phyloP scores from a whole-genome alignment of 2,113 vertebrate genomes.

The Cololabis saira region DNA sequence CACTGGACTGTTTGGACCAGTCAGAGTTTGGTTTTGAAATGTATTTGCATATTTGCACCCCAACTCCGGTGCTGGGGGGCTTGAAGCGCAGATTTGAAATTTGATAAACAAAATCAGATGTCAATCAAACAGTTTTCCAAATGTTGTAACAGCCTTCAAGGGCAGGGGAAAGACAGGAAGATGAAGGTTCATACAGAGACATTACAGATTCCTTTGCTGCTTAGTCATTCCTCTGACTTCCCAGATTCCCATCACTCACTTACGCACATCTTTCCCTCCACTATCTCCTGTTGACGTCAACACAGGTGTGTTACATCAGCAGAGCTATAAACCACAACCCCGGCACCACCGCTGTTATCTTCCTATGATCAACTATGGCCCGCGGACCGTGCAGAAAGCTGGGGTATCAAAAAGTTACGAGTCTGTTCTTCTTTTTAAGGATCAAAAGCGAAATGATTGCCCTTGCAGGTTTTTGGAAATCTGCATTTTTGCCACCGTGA shows the following conservation, averaged over 20 bases:
- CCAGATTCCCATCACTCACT: not conserved
- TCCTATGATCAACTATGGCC: slow-evolving; percentile 1
- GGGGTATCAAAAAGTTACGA: too few species aligned
- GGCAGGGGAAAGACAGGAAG: too few species aligned
- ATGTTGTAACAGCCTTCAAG: too few species aligned
- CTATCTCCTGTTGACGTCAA: slow-evolving; percentile 48
- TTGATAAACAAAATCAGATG: too few species aligned
- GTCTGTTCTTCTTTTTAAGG: slow-evolving; percentile 5
- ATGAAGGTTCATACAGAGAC: too few species aligned
- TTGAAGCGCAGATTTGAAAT: too few species aligned
- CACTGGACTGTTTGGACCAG: too few species aligned
- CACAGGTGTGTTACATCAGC: slow-evolving; percentile 36
- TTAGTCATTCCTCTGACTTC: not conserved
- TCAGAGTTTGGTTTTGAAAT: too few species aligned
- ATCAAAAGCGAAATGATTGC: not conserved
- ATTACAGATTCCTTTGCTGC: too few species aligned
- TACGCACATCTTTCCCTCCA: slow-evolving; percentile 19
- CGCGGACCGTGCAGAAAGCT: not conserved
- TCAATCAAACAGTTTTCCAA: too few species aligned
- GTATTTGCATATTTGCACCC: too few species aligned
- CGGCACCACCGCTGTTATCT: not conserved
- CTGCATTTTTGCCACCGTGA: not conserved
- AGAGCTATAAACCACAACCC: slow-evolving; percentile 5
- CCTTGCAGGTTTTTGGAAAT: not conserved
- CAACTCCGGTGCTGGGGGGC: too few species aligned